phyloP scores from a whole-genome alignment of 2,113 vertebrate genomes.

The Nipponia nippon region DNA sequence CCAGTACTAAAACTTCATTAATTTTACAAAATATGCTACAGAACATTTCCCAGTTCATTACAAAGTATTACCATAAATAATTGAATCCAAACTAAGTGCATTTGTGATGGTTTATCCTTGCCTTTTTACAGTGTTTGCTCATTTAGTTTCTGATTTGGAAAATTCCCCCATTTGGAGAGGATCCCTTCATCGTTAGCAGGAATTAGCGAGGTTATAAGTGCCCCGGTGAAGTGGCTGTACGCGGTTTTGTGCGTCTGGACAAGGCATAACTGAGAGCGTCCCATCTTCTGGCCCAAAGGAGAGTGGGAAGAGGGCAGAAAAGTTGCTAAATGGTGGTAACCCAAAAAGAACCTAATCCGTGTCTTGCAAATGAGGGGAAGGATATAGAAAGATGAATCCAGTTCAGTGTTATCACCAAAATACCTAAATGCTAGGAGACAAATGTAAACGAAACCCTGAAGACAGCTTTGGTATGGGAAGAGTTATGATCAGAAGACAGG shows the following conservation, averaged over 20 bases:
- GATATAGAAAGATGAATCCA: not conserved
- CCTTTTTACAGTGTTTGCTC: not conserved
- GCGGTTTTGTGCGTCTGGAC: not conserved
- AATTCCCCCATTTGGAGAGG: not conserved
- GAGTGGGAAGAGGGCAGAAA: not conserved
- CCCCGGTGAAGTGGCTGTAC: not conserved
- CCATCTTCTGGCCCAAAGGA: not conserved
- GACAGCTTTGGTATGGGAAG: not conserved
- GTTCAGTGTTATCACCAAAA: not conserved
- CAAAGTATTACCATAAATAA: constrained; percentile 52
- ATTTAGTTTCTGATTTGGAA: constrained; percentile 15
- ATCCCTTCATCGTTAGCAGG: not conserved
- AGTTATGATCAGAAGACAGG: not conserved
- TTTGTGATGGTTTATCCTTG: not conserved
- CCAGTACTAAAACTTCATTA: constrained; percentile 54
- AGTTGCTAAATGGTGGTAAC: not conserved
- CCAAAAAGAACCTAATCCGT: fast-evolving
- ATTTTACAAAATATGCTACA: constrained; percentile 38
- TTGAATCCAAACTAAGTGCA: constrained; percentile 47
- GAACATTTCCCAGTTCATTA: constrained; percentile 55
- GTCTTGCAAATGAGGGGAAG: not conserved
- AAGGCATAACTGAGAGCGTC: not conserved
- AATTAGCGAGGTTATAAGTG: not conserved
- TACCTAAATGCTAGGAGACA: not conserved
- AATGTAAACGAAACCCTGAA: not conserved